Evolutionary conservation across 2,888 invertebrate species (phyloP).

Genomic region (Euzetes globulus): DNA sequence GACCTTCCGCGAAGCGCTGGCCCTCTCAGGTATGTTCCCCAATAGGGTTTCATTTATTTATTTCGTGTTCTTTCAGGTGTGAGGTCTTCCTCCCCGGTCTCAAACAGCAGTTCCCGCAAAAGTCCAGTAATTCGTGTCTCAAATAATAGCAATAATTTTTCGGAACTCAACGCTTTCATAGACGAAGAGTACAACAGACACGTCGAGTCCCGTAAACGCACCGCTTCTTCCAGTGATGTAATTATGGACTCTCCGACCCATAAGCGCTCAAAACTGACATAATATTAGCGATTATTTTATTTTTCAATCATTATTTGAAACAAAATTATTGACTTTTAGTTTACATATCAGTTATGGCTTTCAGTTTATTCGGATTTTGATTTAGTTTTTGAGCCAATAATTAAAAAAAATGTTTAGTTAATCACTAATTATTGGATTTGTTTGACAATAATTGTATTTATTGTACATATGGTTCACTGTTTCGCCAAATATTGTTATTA

Average conservation of each 20-base stretch:
- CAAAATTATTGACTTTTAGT: constrained; percentile 1
- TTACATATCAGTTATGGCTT: constrained; percentile 21
- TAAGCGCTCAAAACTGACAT: constrained; percentile 52
- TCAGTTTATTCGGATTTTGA: background rate
- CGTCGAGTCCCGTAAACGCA: constrained; percentile 51
- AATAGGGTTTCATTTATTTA: background rate
- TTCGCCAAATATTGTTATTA: background rate
- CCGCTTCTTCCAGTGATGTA: constrained; percentile 59
- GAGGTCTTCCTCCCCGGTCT: constrained; percentile 15
- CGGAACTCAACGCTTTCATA: constrained; percentile 63
- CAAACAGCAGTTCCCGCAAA: constrained; percentile 14
- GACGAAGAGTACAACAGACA: constrained; percentile 62
- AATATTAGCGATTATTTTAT: background rate
- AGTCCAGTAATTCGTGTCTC: constrained; percentile 34
- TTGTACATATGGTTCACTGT: background rate
- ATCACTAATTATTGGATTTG: background rate
- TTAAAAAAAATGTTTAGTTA: background rate
- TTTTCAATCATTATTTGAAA: background rate
- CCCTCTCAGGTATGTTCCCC: constrained; percentile 53
- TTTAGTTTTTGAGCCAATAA: background rate
- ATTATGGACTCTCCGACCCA: constrained; percentile 70
- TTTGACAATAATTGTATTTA: background rate
- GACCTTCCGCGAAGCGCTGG: constrained; percentile 66
- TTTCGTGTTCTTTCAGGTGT: background rate
- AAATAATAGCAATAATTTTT: constrained; percentile 40